A percentile compares a stretch with the other conserved stretches of the same genome.
These are phyloP conservation scores for Cotesia typhae DNA, from an alignment of 1,140 invertebrate species.

Conservation along the genomic window DNA sequence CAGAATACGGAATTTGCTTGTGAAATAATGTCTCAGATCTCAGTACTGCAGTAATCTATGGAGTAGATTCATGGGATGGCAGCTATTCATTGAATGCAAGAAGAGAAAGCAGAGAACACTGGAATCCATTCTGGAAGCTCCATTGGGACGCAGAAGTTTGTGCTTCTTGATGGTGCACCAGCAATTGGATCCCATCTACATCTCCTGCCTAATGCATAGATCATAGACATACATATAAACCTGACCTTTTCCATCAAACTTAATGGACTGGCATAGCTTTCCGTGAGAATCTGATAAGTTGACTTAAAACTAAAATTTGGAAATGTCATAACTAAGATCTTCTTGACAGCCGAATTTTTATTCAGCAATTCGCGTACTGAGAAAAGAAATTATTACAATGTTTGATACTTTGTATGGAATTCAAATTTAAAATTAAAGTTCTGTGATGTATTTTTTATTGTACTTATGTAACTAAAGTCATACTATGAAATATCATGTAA, in stretches of 20 bases:
- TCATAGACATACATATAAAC: too few species aligned
- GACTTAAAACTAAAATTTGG: constrained; percentile 2
- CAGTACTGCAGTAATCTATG: background rate
- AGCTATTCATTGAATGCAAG: constrained; percentile 9
- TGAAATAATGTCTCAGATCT: background rate
- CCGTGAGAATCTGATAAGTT: constrained; percentile 4
- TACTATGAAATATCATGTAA: too few species aligned
- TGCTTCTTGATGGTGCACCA: constrained; percentile 9
- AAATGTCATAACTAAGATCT: background rate
- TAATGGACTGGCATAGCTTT: constrained; percentile 2
- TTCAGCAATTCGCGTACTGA: background rate
- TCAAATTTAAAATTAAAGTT: too few species aligned
- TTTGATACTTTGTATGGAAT: too few species aligned
- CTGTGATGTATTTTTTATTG: too few species aligned
- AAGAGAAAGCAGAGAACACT: constrained; percentile 21
- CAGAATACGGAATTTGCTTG: too few species aligned
- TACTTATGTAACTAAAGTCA: too few species aligned
- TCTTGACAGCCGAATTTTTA: constrained; percentile 1
- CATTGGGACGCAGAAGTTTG: constrained; percentile 22
- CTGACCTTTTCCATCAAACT: constrained; percentile 8
- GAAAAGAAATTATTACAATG: too few species aligned
- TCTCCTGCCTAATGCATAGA: background rate
- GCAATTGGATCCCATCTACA: constrained; percentile 22
- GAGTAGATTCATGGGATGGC: background rate
- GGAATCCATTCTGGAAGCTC: constrained; percentile 28